Evolutionary conservation across 1,140 invertebrate species (phyloP).

Genomic region (Trissolcus basalis): DNA sequence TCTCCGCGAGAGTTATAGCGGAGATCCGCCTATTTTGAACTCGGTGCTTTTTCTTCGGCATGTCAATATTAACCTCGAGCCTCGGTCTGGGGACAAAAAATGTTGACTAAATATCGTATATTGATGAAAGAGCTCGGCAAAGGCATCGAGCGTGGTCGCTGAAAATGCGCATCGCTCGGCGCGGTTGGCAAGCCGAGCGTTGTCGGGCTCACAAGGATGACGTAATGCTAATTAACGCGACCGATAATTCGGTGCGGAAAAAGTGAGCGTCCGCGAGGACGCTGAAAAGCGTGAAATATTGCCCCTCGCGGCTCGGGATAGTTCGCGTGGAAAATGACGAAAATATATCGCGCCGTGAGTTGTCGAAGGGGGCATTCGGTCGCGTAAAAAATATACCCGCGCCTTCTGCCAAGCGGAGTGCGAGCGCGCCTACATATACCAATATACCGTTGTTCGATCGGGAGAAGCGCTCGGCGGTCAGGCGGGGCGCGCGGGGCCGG

Average conservation of each 20-base stretch:
- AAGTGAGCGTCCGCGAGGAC: background rate
- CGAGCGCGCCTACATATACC: slow-evolving; percentile 40
- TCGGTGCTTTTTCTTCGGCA: no score
- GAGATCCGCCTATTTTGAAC: no score
- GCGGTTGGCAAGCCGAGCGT: background rate
- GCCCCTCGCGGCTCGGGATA: background rate
- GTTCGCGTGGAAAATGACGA: slow-evolving; percentile 27
- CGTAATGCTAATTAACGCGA: slow-evolving; percentile 40
- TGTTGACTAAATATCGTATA: slow-evolving; percentile 8
- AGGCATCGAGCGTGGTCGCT: slow-evolving; percentile 14
- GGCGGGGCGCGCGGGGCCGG: slow-evolving; percentile 8
- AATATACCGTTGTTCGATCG: slow-evolving; percentile 56
- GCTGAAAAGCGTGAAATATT: slow-evolving; percentile 25
- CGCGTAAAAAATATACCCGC: slow-evolving; percentile 3
- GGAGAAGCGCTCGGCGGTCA: slow-evolving; percentile 23
- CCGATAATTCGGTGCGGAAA: slow-evolving; percentile 27
- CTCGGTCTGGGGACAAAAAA: slow-evolving; percentile 7
- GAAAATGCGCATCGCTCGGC: slow-evolving; percentile 25
- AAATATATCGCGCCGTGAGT: slow-evolving; percentile 20
- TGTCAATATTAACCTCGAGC: no score
- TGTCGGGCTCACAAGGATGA: slow-evolving; percentile 18
- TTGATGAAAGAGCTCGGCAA: no score
- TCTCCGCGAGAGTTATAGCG: no score
- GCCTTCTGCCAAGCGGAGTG: slow-evolving; percentile 34
- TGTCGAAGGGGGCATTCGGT: background rate